phyloP scores from a whole-genome alignment of 2,888 invertebrate genomes.

The Mimumesa dahlbomi region DNA sequence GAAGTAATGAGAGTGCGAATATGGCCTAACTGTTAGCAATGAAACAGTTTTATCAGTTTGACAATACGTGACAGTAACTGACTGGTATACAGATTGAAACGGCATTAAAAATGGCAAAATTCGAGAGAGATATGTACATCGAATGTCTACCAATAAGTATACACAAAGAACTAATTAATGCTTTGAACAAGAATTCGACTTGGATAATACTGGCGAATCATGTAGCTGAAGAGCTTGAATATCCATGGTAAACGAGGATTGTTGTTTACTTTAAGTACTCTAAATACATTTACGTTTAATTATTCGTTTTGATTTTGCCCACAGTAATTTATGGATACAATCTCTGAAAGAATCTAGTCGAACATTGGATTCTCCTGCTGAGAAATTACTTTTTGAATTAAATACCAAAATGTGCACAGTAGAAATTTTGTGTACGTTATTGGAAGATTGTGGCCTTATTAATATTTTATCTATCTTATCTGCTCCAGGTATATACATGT shows the following conservation, averaged over 20 bases:
- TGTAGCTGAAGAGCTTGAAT: constrained; percentile 60
- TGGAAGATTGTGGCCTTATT: constrained; percentile 66
- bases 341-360: constrained; percentile 49
- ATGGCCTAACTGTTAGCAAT: too few relatives aligned
- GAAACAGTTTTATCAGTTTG: too few relatives aligned
- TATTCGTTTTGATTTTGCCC: constrained; percentile 3
- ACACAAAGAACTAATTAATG: constrained; percentile 65
- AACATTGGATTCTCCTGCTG: constrained; percentile 51
- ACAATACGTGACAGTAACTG: too few relatives aligned
- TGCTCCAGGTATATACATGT: constrained; percentile 64
- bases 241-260: constrained; percentile 58
- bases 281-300: background rate
- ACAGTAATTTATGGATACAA: constrained; percentile 60
- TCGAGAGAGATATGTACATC: constrained; percentile 61
- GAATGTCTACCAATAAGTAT: constrained; percentile 60
- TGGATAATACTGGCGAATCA: constrained; percentile 67
- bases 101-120: constrained; percentile 57
- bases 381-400: constrained; percentile 68
- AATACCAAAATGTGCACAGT: constrained; percentile 70
- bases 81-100: too few relatives aligned
- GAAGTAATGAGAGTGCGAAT: too few relatives aligned
- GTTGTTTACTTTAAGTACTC: background rate
- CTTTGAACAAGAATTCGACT: constrained; percentile 58
- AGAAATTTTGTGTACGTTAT: constrained; percentile 62
- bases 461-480: constrained; percentile 66